phyloP scores from a whole-genome alignment of 2,113 vertebrate species.

The Pandion haliaetus region DNA sequence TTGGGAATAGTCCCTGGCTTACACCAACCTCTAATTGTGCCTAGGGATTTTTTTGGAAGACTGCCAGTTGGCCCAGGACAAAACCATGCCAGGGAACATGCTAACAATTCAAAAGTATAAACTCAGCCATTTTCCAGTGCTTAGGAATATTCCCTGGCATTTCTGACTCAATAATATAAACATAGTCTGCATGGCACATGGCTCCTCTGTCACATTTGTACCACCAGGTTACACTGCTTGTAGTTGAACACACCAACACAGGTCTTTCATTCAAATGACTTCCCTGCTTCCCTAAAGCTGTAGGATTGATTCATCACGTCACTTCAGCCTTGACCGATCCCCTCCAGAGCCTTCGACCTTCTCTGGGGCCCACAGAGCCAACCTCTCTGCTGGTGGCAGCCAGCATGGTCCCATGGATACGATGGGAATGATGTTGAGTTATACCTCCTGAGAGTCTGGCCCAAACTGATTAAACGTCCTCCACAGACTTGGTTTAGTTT shows the following conservation, averaged over 20 bases:
- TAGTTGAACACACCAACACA: neutral
- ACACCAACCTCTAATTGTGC: neutral
- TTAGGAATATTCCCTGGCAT: neutral
- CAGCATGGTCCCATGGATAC: neutral
- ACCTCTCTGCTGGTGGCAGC: neutral
- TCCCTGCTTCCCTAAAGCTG: neutral
- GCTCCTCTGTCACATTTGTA: neutral
- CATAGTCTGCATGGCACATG: accelerated
- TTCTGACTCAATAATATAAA: neutral
- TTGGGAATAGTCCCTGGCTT: neutral
- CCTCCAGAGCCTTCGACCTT: neutral
- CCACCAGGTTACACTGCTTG: neutral
- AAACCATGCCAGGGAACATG: neutral
- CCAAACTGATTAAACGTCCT: neutral
- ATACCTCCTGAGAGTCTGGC: neutral
- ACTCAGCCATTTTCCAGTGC: neutral
- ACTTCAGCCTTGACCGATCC: neutral
- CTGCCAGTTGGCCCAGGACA: neutral
- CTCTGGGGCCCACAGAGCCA: neutral
- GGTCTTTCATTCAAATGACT: neutral
- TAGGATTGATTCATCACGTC: neutral
- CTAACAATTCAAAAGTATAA: neutral
- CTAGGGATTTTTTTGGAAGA: neutral
- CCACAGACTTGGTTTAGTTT: neutral
- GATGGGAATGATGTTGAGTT: neutral